Conservation (phyloP, 2,113 vertebrate species). For the Azemiops feae region DNA sequence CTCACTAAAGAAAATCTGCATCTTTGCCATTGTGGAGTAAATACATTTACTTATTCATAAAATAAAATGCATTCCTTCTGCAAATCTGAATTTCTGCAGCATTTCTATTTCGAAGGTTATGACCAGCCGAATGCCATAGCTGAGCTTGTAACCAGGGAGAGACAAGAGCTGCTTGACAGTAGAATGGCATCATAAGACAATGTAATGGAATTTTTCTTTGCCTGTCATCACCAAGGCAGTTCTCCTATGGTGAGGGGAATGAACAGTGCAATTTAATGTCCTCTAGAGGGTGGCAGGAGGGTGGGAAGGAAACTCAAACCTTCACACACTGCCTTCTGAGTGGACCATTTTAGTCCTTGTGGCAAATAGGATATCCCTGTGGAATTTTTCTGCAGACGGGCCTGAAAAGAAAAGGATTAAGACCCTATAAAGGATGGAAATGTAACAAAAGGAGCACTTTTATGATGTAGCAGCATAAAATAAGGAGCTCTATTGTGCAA, state of each 20-base stretch:
- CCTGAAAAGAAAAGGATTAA: slow-evolving; percentile 95
- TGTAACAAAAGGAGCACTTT: slow-evolving; percentile 97
- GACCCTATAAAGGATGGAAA: slow-evolving; percentile 89
- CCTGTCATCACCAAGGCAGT: slow-evolving; percentile 86
- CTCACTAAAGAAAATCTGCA: slow-evolving; percentile 38
- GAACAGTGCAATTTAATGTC: slow-evolving; percentile 91
- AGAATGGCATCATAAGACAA: slow-evolving; percentile 80
- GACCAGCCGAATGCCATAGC: slow-evolving; percentile 90
- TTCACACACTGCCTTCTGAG: slow-evolving; percentile 79
- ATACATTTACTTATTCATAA: slow-evolving; percentile 59
- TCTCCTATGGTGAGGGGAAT: slow-evolving; percentile 83
- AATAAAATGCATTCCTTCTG: slow-evolving; percentile 74
- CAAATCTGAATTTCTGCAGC: slow-evolving; percentile 69
- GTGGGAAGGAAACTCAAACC: slow-evolving; percentile 81
- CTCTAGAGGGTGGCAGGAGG: slow-evolving; percentile 77
- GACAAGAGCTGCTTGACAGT: slow-evolving; percentile 75
- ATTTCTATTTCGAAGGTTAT: slow-evolving; percentile 66
- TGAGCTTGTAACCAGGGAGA: slow-evolving; percentile 79
- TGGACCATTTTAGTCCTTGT: slow-evolving; percentile 82
- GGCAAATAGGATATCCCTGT: slow-evolving; percentile 87
- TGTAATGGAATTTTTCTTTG: slow-evolving; percentile 89
- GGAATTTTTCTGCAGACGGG: slow-evolving; percentile 84
- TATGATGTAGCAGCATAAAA: slow-evolving; percentile 97
- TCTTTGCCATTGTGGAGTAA: slow-evolving; percentile 30
- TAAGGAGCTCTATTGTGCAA: slow-evolving; percentile 87